A percentile compares a stretch with the other conserved stretches of the same genome.
Evolutionary conservation across 2,113 vertebrate genomes (phyloP).

Genomic region (Dissostichus mawsoni): DNA sequence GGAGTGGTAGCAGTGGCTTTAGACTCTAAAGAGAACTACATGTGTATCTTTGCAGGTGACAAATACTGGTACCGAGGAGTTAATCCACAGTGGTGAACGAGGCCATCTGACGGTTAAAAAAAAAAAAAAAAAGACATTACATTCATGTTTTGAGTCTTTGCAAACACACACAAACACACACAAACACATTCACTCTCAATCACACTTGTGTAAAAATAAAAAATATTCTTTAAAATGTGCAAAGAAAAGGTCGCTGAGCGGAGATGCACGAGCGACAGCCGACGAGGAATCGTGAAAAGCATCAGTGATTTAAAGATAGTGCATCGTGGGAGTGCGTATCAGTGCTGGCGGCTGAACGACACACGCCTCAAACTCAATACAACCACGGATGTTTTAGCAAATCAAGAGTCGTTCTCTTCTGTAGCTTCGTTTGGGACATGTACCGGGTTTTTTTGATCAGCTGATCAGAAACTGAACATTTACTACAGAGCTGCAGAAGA

Average conservation of each 20-base stretch:
- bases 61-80: slow-evolving; percentile 64
- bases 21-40: slow-evolving; percentile 61
- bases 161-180: slow-evolving; percentile 23
- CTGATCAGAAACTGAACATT: neutral
- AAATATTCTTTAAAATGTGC: slow-evolving; percentile 88
- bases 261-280: slow-evolving; percentile 80
- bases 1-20: slow-evolving; percentile 75
- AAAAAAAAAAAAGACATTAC: slow-evolving; percentile 80
- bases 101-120: slow-evolving; percentile 65
- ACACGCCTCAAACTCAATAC: slow-evolving; percentile 23
- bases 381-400: neutral
- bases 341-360: slow-evolving; percentile 42
- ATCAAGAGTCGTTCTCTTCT: neutral
- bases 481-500: neutral
- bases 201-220: slow-evolving; percentile 88
- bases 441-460: neutral
- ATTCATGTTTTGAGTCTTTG: slow-evolving; percentile 68
- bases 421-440: neutral
- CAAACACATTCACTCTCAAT: slow-evolving; percentile 1
- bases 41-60: slow-evolving; percentile 58
- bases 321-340: slow-evolving; percentile 65
- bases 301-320: slow-evolving; percentile 63
- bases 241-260: slow-evolving; percentile 90
- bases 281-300: slow-evolving; percentile 45
- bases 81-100: slow-evolving; percentile 65